Conservation (phyloP, 2,888 invertebrate genomes). For the Drosophila mayaguana region DNA sequence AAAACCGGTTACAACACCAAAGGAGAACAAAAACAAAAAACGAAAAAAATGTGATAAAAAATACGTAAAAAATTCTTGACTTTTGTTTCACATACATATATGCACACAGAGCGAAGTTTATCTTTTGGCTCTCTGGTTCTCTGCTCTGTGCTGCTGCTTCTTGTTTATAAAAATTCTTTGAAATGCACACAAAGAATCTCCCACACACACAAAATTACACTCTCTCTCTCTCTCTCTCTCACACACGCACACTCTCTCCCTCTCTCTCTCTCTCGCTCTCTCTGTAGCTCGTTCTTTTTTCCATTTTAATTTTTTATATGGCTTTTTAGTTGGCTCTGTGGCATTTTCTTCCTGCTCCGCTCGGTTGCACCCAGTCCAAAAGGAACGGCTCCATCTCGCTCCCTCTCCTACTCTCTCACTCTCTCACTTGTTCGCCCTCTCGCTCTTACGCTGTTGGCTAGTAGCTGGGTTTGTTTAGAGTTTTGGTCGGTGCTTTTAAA, state of each 20-base stretch:
- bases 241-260: conserved; percentile 20
- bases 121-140: conserved; percentile 53
- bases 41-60: conserved; percentile 1
- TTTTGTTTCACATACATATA: conserved; percentile 74
- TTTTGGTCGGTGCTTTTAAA: conserved; percentile 73
- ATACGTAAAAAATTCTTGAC: conserved; percentile 68
- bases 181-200: conserved; percentile 69
- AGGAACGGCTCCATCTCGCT: conserved; percentile 28
- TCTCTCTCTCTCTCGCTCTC: conserved; percentile 19
- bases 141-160: conserved; percentile 9
- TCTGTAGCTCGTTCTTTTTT: too few relatives aligned
- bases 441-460: conserved; percentile 41
- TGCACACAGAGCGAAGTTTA: conserved; percentile 65
- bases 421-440: neutral
- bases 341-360: conserved; percentile 71
- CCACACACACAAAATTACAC: conserved; percentile 57
- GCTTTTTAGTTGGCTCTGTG: conserved; percentile 70
- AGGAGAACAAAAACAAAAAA: neutral
- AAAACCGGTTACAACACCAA: conserved; percentile 65
- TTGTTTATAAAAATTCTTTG: conserved; percentile 80
- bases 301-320: conserved; percentile 70
- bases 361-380: conserved; percentile 59
- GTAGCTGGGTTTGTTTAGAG: conserved; percentile 73
- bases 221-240: conserved; percentile 19
- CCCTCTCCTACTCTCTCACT: neutral